Conservation (phyloP, 2,113 vertebrate species). For the Limanda limanda region DNA sequence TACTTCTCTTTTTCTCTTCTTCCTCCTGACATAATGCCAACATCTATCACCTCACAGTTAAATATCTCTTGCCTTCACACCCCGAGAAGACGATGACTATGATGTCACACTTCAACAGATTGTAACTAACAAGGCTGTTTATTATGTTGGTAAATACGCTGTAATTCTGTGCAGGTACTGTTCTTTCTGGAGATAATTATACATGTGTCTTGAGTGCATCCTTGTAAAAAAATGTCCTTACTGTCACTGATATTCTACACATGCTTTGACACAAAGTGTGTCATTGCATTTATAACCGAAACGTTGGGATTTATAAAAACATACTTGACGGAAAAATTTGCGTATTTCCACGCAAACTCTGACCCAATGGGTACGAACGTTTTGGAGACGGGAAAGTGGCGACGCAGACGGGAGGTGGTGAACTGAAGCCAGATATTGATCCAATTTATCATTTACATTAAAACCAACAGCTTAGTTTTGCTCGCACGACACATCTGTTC, state of each 20-base stretch:
- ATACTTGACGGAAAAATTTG: no score
- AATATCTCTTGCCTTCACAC: slow-evolving; percentile 37
- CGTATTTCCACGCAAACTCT: no score
- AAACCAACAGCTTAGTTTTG: no score
- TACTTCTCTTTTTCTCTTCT: slow-evolving; percentile 50
- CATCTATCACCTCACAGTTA: slow-evolving; percentile 53
- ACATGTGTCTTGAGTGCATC: background rate
- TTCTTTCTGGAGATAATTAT: background rate
- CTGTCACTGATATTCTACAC: background rate
- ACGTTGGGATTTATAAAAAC: no score
- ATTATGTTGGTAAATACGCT: background rate
- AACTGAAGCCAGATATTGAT: no score
- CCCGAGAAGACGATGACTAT: background rate
- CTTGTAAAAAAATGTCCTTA: background rate
- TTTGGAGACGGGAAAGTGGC: no score
- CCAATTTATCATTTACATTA: no score
- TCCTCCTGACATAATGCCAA: slow-evolving; percentile 44
- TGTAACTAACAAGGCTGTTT: slow-evolving; percentile 7
- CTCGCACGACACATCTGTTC: no score
- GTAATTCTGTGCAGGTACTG: background rate
- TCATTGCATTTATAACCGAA: no score
- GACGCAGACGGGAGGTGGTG: no score
- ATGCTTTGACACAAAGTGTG: background rate
- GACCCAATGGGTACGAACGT: no score
- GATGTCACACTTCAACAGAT: background rate